phyloP scores from a whole-genome alignment of 2,113 vertebrate genomes.

The Jacana jacana region DNA sequence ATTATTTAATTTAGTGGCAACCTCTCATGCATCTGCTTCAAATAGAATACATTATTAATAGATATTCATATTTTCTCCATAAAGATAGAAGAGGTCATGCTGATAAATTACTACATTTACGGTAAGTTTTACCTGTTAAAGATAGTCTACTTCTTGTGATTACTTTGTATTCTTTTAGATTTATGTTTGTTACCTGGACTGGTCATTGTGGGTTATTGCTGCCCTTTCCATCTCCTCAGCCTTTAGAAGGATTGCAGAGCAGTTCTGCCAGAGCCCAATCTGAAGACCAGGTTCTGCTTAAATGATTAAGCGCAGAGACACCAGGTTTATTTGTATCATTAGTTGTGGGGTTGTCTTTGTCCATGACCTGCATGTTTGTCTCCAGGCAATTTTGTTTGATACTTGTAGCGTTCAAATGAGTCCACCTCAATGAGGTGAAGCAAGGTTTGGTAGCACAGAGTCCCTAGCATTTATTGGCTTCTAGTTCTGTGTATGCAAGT shows the following conservation, averaged over 20 bases:
- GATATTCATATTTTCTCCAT: neutral
- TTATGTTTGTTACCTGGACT: neutral
- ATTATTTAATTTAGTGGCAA: neutral
- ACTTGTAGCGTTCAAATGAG: neutral
- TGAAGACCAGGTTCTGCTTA: neutral
- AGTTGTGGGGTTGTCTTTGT: neutral
- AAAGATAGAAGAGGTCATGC: neutral
- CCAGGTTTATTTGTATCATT: neutral
- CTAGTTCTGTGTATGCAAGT: neutral
- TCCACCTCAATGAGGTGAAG: neutral
- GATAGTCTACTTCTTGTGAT: neutral
- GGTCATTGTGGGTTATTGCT: neutral
- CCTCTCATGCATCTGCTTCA: neutral
- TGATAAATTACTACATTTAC: neutral
- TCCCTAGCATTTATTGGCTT: neutral
- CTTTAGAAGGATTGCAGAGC: neutral
- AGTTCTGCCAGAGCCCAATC: neutral
- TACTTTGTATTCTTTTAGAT: neutral
- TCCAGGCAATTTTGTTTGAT: neutral
- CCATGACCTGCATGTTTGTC: neutral
- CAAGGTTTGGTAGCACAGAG: neutral
- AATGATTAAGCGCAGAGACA: neutral
- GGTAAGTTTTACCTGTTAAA: neutral
- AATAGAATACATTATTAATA: neutral
- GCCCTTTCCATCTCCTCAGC: neutral